Evolutionary conservation across 2,888 invertebrate species (phyloP).

Genomic region (Beris chalybata): DNA sequence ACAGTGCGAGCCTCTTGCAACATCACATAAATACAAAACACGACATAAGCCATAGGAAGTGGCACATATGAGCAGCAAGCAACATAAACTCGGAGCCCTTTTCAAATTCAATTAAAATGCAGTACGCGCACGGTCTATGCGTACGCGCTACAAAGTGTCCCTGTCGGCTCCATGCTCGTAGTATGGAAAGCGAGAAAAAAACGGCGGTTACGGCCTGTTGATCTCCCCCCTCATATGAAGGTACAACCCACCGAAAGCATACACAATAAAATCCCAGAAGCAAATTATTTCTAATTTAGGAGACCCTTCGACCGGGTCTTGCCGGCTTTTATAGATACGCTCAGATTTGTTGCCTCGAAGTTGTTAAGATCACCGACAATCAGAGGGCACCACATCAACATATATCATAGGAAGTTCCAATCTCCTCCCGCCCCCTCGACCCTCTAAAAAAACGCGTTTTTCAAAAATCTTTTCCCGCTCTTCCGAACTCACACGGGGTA

Average conservation of each 20-base stretch:
- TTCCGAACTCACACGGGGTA: too few relatives aligned
- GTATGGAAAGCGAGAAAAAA: background rate
- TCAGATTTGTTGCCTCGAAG: background rate
- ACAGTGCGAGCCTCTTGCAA: too few relatives aligned
- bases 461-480: too few relatives aligned
- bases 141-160: background rate
- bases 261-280: conserved; percentile 24
- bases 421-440: conserved; percentile 7
- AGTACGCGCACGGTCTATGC: background rate
- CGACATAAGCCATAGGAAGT: conserved; percentile 25
- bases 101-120: conserved; percentile 17
- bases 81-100: conserved; percentile 2
- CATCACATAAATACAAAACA: background rate
- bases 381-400: conserved; percentile 7
- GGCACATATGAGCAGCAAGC: conserved; percentile 5
- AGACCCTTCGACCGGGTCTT: conserved; percentile 11
- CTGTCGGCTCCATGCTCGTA: background rate
- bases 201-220: conserved; percentile 7
- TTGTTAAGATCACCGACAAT: background rate
- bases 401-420: conserved; percentile 22
- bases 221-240: background rate
- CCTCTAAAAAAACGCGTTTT: background rate
- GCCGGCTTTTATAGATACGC: background rate
- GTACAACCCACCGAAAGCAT: background rate
- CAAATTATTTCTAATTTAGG: conserved; percentile 27